A percentile compares a stretch with the other conserved stretches of the same genome.
phyloP scores from a whole-genome alignment of 2,113 vertebrate genomes.

The Phylloscopus whistleri region DNA sequence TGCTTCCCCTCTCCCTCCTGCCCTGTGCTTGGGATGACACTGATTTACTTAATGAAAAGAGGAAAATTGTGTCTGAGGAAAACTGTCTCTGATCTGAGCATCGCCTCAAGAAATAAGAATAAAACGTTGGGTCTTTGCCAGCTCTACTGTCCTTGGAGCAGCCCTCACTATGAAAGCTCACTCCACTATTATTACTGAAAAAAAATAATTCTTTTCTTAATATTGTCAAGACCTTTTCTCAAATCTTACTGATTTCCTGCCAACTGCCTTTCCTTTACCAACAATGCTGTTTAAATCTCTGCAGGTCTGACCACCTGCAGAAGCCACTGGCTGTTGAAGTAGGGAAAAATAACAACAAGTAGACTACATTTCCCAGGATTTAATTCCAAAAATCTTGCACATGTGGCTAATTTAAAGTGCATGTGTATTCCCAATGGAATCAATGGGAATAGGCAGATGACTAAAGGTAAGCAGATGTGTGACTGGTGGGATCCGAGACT shows the following conservation, averaged over 20 bases:
- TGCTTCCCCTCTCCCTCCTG: not conserved
- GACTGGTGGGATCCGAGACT: not conserved
- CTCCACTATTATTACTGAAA: not conserved
- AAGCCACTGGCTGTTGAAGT: not conserved
- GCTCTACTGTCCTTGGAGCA: constrained; percentile 50
- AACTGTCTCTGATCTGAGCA: not conserved
- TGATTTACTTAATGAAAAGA: not conserved
- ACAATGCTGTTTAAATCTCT: not conserved
- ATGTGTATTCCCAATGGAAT: not conserved
- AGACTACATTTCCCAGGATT: not conserved
- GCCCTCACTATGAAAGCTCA: not conserved
- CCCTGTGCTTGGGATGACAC: not conserved
- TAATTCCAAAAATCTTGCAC: not conserved
- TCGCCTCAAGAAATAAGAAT: not conserved
- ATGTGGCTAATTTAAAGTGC: not conserved
- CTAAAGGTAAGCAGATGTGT: constrained; percentile 62
- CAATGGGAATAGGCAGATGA: not conserved
- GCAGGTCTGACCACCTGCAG: not conserved
- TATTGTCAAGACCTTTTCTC: not conserved
- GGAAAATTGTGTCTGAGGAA: not conserved
- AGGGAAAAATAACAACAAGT: constrained; percentile 12
- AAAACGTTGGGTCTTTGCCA: constrained; percentile 7
- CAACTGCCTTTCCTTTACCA: not conserved
- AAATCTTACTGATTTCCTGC: not conserved
- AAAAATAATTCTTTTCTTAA: not conserved